Evolutionary conservation across 2,113 vertebrate species (phyloP), one percentile per base, ranked within the genome.

Genomic region (Symphodus melops): DNA sequence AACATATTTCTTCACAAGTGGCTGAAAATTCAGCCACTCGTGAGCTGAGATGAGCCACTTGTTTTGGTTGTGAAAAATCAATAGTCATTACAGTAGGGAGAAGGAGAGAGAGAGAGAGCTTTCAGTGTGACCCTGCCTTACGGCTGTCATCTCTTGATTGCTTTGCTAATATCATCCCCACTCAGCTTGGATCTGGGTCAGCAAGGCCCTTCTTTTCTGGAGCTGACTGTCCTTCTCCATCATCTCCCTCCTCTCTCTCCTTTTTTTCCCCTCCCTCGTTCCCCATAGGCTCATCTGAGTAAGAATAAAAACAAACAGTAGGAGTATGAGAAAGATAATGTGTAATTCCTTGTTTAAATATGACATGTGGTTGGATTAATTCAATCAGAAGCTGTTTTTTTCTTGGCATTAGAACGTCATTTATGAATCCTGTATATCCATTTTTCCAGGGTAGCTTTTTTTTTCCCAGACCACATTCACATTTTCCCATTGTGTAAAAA

Each of bases 111-210:
- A n/a, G n/a, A n/a, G n/a, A n/a, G n/a, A n/a, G n/a, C 82, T 77
- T 80, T 90, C 89, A 87, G 85, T 88, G 88, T 84, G 77, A 87
- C 88, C 83, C 84, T 85, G 85, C 83, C 86, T 91, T 88, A 90
- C 71, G 87, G 90, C 91, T 93, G 91, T 91, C 91, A 92, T 91
- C 92, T 93, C 84, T 92, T 92, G 91, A 92, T 93, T 93, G 91
- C 91, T 89, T 89, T 86, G 91, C 88, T 93, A 91, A 93, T 93
- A 90, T 91, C 90, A 77, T 91, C 84, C 86, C 77, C 78, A 76
- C 85, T 91, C 39, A 82, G 88, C 63, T 81, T 84, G 86, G 87
- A 93, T 91, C 80, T 92, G 76, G 92, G 91, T 92, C 92, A 91
- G 87, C 78, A 37, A 79, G 83, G 84, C 81, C 81, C 77, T 64